Conservation (phyloP, 2,888 invertebrate genomes). For the Idaea biselata region DNA sequence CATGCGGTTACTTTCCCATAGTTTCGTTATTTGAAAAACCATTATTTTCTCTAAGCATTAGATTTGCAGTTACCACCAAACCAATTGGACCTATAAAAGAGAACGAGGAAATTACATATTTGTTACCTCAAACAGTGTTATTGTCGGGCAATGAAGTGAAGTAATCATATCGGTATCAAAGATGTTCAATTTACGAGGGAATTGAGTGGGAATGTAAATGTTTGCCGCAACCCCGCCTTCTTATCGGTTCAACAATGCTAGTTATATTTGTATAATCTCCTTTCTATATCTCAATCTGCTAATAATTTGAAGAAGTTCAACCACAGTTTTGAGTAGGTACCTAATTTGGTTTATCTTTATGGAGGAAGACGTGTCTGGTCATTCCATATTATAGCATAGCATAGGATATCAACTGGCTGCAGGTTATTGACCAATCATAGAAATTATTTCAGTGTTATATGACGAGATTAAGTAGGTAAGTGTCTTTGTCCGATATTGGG, state of each 20-base stretch:
- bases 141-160: slow-evolving; percentile 2
- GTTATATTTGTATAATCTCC: not conserved
- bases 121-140: slow-evolving; percentile 5
- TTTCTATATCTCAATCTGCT: too few species aligned
- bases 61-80: slow-evolving; percentile 30
- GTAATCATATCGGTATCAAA: slow-evolving; percentile 1
- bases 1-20: slow-evolving; percentile 72
- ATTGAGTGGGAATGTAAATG: not conserved
- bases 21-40: slow-evolving; percentile 73
- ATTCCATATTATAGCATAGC: too few species aligned
- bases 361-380: too few species aligned
- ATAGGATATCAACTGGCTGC: too few species aligned
- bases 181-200: not conserved
- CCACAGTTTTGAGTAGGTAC: too few species aligned
- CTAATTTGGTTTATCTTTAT: too few species aligned
- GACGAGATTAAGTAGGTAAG: not conserved
- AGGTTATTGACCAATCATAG: too few species aligned
- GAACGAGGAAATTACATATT: slow-evolving; percentile 1
- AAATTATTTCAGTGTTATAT: too few species aligned
- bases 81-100: not conserved
- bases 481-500: not conserved
- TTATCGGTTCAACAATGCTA: not conserved
- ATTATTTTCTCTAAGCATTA: slow-evolving; percentile 54
- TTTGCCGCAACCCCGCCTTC: not conserved
- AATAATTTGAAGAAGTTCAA: too few species aligned